A percentile compares a stretch with the other conserved stretches of the same genome.
Conservation (phyloP, 2,113 vertebrate genomes). For the Chrysemys picta region DNA sequence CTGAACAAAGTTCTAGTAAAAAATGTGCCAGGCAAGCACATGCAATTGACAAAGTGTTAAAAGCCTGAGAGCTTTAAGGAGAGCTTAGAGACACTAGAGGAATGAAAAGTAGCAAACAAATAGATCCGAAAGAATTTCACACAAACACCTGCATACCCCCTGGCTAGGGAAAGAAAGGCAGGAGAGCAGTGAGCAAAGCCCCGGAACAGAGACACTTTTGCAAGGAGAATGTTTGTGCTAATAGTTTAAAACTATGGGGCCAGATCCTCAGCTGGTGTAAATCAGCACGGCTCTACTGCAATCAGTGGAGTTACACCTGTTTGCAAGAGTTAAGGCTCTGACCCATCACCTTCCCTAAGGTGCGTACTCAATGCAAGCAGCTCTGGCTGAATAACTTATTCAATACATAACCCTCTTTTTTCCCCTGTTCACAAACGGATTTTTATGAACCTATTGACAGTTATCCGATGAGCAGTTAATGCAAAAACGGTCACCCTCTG, state of each 20-base stretch:
- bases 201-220: neutral
- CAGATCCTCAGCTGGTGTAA: neutral
- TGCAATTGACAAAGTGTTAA: neutral
- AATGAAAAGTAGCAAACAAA: neutral
- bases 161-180: neutral
- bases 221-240: neutral
- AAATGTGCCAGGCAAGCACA: neutral
- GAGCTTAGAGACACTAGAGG: neutral
- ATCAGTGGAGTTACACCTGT: neutral
- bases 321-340: neutral
- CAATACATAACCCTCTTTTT: neutral
- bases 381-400: neutral
- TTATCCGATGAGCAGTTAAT: too few relatives aligned
- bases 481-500: too few relatives aligned
- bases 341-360: neutral
- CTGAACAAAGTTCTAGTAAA: neutral
- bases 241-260: neutral
- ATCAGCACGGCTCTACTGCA: neutral
- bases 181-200: neutral
- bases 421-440: neutral
- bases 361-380: neutral
- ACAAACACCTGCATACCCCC: neutral
- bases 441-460: too few relatives aligned
- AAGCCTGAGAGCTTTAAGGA: neutral
- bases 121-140: neutral